These are phyloP conservation scores for Limnodromus scolopaceus DNA, from an alignment of 2,797 vertebrate species.

Conservation along the genomic window DNA sequence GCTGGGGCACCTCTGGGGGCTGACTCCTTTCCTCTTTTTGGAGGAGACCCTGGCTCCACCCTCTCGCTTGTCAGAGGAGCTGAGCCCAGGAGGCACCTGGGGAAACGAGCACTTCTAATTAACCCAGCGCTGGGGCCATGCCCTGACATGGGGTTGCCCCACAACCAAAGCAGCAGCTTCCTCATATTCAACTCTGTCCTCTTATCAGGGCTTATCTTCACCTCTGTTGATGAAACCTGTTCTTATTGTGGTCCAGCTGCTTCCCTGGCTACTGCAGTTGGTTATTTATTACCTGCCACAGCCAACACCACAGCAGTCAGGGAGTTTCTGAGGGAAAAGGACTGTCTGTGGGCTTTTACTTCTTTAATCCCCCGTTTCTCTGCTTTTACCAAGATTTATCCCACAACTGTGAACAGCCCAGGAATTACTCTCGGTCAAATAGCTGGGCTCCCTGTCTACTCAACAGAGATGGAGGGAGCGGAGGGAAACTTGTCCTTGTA, in stretches of 20 bases:
- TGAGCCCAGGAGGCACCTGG: not conserved
- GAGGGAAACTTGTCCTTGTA: not conserved
- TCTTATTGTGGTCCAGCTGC: not conserved
- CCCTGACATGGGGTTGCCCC: not conserved
- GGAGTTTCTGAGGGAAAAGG: not conserved
- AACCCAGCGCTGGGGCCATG: not conserved
- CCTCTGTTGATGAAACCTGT: not conserved
- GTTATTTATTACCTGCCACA: not conserved
- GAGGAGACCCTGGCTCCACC: not conserved
- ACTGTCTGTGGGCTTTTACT: not conserved
- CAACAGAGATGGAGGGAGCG: not conserved
- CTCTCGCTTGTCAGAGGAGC: fast-evolving
- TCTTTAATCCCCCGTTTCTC: not conserved
- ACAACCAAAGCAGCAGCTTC: not conserved
- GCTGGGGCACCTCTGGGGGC: not conserved
- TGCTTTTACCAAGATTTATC: not conserved
- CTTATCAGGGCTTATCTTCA: not conserved
- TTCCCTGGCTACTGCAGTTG: not conserved
- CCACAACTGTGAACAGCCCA: not conserved
- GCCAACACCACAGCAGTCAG: not conserved
- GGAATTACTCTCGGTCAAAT: not conserved
- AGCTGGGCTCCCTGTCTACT: not conserved
- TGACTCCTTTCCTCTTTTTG: not conserved
- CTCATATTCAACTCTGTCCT: not conserved
- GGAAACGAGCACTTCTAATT: fast-evolving